A percentile compares a stretch with the other conserved stretches of the same genome.
Conservation (phyloP, 2,113 vertebrate species). For the Oxygymnocypris stewartii region DNA sequence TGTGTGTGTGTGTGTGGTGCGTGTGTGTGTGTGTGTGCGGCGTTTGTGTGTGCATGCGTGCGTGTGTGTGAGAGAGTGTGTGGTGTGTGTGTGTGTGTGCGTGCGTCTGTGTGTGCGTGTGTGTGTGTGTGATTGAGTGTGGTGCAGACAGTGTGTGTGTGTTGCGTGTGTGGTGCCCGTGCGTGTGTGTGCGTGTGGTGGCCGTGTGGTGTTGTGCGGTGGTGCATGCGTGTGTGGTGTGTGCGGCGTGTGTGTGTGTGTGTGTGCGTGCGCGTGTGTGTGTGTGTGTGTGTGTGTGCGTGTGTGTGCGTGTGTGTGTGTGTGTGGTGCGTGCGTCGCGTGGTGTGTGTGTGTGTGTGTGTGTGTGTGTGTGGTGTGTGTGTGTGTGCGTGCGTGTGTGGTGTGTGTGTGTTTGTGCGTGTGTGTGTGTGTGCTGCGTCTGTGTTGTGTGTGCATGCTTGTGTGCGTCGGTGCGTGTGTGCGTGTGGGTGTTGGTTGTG, state of each 20-base stretch:
- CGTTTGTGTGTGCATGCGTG: not conserved
- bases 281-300: not conserved
- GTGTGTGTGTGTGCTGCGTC: too few species aligned
- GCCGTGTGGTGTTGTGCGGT: not conserved
- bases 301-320: not conserved
- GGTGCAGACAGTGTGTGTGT: slow-evolving; percentile 18
- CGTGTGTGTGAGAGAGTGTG: not conserved
- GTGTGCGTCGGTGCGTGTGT: not conserved
- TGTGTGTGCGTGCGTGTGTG: not conserved
- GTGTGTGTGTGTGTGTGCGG: not conserved
- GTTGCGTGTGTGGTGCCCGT: not conserved
- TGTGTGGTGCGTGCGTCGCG: too few species aligned
- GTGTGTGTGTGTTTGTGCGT: not conserved
- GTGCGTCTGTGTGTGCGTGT: too few species aligned
- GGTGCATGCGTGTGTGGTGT: too few species aligned
- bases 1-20: too few species aligned
- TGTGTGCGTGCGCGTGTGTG: too few species aligned
- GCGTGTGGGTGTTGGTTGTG: slow-evolving; percentile 7
- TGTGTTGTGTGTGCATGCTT: too few species aligned
- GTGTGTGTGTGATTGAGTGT: slow-evolving; percentile 21
- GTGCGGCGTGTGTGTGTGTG: too few species aligned
- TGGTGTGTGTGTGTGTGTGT: too few species aligned
- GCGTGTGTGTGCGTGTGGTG: not conserved
- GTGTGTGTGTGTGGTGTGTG: too few species aligned
- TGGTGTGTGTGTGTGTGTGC: not conserved